Evolutionary conservation across 2,888 invertebrate genomes (phyloP), one percentile per base, ranked within the genome.

Genomic region (Chrysodeixis includens): DNA sequence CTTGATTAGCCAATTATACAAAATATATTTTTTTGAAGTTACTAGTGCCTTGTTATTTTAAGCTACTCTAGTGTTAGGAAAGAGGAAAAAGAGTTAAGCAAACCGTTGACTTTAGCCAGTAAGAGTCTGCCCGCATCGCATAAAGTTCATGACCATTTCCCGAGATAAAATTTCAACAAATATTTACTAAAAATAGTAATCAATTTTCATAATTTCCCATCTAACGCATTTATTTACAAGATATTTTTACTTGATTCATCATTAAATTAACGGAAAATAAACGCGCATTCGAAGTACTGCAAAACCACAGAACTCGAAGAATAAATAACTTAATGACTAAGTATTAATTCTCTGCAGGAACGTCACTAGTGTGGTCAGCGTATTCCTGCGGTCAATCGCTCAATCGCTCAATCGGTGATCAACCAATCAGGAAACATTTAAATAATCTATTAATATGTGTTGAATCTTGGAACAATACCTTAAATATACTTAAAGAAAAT

Each of bases 301-400:
- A 69, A 58, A 69, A 66, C 74, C 74, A 22, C 73, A 74, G 49
- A 53, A 52, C 54, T 62, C 20, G 2, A 54, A 49, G 57, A 60
- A 73, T 74, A 74, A 59, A 73, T 74, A 74, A 57, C 40, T n/a
- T 65, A 74, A 74, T 35, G 46, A 26, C 70, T 74, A n/a, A n/a
- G n/a, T n/a, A 66, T 69, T 65, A 62, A 74, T 74, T 66, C 30
- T 62, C 46, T 32, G 49, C 16, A 18, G 40, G 51, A 66, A 56
- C 73, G 56, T 65, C 61, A 65, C 46, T 59, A 57, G 1, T 55
- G 69, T 51, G 62, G 73, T 69, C 20, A 55, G 18, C 51, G 44
- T 55, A 66, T 46, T 49, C 58, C 14, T 71, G 61, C 49, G 64
- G 78, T 63, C 30, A 30, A 35, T n/a, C n/a, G n/a, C n/a, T n/a